phyloP scores from a whole-genome alignment of 2,113 vertebrate species.

The Brachionichthys hirsutus region DNA sequence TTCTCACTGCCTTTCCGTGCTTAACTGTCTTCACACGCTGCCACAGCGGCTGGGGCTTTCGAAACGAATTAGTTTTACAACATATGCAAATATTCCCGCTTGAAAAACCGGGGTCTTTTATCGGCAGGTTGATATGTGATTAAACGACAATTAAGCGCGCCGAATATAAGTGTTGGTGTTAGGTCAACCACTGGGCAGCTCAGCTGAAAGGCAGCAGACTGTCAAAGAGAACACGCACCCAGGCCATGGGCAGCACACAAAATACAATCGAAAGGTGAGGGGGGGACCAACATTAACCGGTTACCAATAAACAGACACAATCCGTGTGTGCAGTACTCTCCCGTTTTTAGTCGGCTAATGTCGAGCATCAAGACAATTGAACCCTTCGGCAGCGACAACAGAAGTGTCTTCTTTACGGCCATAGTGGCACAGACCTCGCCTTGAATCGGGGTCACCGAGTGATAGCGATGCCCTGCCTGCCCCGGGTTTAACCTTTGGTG shows the following conservation, averaged over 20 bases:
- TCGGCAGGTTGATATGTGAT: conserved; percentile 85
- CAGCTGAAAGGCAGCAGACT: conserved; percentile 78
- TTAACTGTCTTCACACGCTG: conserved; percentile 59
- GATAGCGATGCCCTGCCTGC: conserved; percentile 8
- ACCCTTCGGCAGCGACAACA: not conserved
- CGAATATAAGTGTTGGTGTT: conserved; percentile 75
- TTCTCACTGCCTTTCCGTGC: conserved; percentile 20
- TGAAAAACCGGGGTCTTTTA: conserved; percentile 78
- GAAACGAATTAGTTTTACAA: conserved; percentile 83
- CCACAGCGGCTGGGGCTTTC: conserved; percentile 75
- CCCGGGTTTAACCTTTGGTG: conserved; percentile 41
- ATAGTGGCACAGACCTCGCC: not conserved
- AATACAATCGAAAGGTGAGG: conserved; percentile 77
- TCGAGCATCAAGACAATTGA: too few relatives aligned
- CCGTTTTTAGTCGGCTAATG: conserved; percentile 12
- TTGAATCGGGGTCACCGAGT: conserved; percentile 6
- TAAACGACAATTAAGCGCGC: conserved; percentile 83
- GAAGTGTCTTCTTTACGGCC: not conserved
- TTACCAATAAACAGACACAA: conserved; percentile 59
- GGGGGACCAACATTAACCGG: conserved; percentile 54
- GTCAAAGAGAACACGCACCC: conserved; percentile 71
- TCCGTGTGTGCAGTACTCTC: conserved; percentile 8
- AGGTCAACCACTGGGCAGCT: conserved; percentile 75
- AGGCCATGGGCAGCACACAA: conserved; percentile 72
- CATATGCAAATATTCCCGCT: conserved; percentile 80